Base-by-base conservation (phyloP, 2,888 invertebrate species). In the Dryobotodes eremita region DNA sequence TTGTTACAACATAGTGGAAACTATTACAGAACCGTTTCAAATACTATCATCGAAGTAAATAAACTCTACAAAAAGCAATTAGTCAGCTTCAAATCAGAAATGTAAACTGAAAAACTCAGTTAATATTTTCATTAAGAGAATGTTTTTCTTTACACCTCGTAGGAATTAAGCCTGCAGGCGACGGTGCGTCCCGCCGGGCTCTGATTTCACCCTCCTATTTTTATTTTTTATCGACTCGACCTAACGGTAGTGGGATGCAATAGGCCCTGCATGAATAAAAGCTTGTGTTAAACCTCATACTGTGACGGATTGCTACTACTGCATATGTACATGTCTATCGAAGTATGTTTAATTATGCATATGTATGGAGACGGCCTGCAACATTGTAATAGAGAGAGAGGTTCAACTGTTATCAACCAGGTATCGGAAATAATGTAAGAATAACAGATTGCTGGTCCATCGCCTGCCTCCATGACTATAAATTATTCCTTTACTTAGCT, bases 231-330 rank as follows among this genome's bases (percentile, higher is more conserved):
- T 91, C 87, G 90, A 82, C 81, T 71, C 91, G 88, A 94, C 94
- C 96, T 96, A 96, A 96, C 96, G 95, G 96, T 94, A 94, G 88
- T 89, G 74, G 77, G 86, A 88, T 89, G 92, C 91, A 90, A 76
- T 89, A 89, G 90, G 89, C 93, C 94, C 92, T 93, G 93, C 93
- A 92, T 89, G 89, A 90, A 90, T 82, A 86, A 80, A 80, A 76
- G 84, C 77, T 83, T 85, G 77, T 82, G 76, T 77, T 82, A 69
- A 80, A 82, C 66, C 57, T 59, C 50, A 61, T 55, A 57, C 82
- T 87, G 71, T 84, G 89, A 82, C 76, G 75, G 77, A 80, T 74
- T 79, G 72, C 42, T 11, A 31, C 68, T 66, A 31, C 68, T 66
- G 42, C 42, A 68, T 71, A 71, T 69, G 36, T 76, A 48, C 31